Conservation (phyloP, 2,888 invertebrate species). For the Cylindroiulus punctatus region DNA sequence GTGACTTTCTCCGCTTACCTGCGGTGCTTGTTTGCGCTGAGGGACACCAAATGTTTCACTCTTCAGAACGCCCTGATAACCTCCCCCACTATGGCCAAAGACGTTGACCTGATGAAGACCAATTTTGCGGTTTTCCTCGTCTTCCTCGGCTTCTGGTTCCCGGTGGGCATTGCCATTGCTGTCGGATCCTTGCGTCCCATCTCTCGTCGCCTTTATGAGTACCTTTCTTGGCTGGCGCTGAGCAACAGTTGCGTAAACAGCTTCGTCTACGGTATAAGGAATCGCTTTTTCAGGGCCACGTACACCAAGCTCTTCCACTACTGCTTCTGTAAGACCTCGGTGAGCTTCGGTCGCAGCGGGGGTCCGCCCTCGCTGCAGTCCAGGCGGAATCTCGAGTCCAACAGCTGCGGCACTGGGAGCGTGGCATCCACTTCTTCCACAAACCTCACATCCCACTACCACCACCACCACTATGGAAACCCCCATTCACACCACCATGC, state of each 20-base stretch:
- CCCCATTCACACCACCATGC: conserved; percentile 11
- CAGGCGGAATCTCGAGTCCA: conserved; percentile 57
- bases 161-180: conserved; percentile 74
- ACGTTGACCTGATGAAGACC: conserved; percentile 72
- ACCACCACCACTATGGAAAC: neutral
- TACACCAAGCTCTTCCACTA: conserved; percentile 81
- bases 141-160: conserved; percentile 75
- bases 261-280: conserved; percentile 74
- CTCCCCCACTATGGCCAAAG: conserved; percentile 66
- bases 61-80: conserved; percentile 54
- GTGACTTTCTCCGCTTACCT: conserved; percentile 71
- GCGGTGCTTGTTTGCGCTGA: conserved; percentile 69
- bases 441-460: conserved; percentile 22
- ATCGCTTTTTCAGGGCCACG: conserved; percentile 75
- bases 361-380: conserved; percentile 69
- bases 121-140: conserved; percentile 75
- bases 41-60: conserved; percentile 63
- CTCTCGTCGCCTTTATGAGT: conserved; percentile 70
- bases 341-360: conserved; percentile 70
- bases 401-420: conserved; percentile 54
- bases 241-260: conserved; percentile 76
- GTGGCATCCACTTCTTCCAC: conserved; percentile 48
- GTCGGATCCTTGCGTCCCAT: conserved; percentile 65
- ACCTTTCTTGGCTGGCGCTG: conserved; percentile 76
- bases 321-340: conserved; percentile 81